Evolutionary conservation across 64 coral and sea anemone genomes (phyloP).

Genomic region (Anthopleura sola): DNA sequence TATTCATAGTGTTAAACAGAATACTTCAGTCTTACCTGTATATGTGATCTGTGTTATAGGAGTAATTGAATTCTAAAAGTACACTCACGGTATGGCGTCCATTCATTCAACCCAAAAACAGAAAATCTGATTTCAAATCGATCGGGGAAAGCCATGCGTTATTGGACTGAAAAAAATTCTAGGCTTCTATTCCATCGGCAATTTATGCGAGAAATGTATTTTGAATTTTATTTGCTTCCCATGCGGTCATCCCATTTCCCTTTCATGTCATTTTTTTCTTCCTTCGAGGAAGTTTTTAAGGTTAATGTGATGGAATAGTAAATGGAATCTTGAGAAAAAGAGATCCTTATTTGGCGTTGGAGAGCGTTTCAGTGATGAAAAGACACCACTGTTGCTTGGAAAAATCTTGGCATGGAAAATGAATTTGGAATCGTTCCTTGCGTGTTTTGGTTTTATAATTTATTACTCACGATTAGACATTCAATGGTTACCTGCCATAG

Average conservation of each 20-base stretch:
- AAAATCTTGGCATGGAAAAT: neutral
- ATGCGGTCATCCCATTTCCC: neutral
- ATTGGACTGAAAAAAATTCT: neutral
- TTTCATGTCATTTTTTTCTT: neutral
- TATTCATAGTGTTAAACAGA: constrained; percentile 4
- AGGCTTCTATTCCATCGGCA: neutral
- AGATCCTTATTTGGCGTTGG: neutral
- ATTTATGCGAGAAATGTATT: neutral
- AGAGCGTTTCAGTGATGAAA: neutral
- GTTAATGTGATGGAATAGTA: neutral
- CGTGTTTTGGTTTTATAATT: neutral
- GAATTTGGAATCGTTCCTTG: neutral
- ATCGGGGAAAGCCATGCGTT: too few relatives aligned
- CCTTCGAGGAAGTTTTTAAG: neutral
- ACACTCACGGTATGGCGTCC: neutral
- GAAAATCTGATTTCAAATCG: neutral
- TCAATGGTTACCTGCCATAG: neutral
- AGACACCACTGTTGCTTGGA: neutral
- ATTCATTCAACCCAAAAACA: neutral
- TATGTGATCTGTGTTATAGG: constrained; percentile 4
- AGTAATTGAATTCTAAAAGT: constrained; percentile 3
- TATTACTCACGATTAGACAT: constrained; percentile 1
- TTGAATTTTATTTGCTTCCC: neutral
- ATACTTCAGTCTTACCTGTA: constrained; percentile 4
- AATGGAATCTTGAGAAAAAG: neutral